These are phyloP conservation scores for Caranx ignobilis DNA, from an alignment of 2,113 vertebrate genomes.

Conservation along the genomic window DNA sequence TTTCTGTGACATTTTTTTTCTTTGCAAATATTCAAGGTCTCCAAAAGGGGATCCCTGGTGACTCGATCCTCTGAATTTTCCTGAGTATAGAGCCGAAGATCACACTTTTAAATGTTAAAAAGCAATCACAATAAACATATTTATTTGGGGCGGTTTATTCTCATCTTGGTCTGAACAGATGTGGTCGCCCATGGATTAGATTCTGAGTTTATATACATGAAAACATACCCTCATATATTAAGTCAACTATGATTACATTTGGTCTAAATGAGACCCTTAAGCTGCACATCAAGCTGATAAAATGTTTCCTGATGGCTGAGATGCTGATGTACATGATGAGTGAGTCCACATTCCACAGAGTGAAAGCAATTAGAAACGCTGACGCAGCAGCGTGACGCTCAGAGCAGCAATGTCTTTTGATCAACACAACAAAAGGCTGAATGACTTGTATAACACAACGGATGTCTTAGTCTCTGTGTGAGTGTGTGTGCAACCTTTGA, in stretches of 20 bases:
- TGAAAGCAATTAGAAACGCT: constrained; percentile 61
- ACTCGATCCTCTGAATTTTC: neutral
- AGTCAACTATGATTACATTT: too few species aligned
- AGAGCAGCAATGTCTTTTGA: constrained; percentile 59
- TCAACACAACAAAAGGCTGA: constrained; percentile 64
- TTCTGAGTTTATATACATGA: too few species aligned
- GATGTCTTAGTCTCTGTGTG: constrained; percentile 29
- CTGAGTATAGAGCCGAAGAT: too few species aligned
- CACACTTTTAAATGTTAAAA: too few species aligned
- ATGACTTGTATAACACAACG: constrained; percentile 41
- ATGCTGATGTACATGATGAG: constrained; percentile 12
- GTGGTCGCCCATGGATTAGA: too few species aligned
- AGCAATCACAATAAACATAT: too few species aligned
- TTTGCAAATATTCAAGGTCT: neutral
- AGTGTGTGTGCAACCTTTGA: neutral
- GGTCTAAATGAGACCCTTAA: neutral
- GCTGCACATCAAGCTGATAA: neutral
- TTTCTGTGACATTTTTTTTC: neutral
- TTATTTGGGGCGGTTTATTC: too few species aligned
- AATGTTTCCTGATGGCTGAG: constrained; percentile 13
- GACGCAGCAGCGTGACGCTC: constrained; percentile 53
- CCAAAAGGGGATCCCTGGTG: neutral
- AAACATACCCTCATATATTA: too few species aligned
- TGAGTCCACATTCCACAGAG: constrained; percentile 54
- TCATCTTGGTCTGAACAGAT: too few species aligned